phyloP scores from a whole-genome alignment of 1,140 invertebrate species.

The Zophobas atratus region DNA sequence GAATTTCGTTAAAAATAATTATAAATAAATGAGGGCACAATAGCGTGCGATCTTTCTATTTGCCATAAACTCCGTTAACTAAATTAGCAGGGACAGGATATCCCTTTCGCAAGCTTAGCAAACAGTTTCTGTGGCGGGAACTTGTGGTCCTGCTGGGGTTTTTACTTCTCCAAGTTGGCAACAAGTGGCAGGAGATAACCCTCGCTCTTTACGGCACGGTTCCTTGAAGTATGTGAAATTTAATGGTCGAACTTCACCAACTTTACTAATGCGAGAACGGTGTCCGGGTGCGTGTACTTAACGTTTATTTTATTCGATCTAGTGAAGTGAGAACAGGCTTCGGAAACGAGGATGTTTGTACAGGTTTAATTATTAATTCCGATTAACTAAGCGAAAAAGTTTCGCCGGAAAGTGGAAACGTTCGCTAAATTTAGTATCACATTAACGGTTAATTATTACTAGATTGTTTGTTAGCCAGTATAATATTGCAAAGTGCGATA shows the following conservation, averaged over 20 bases:
- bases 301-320: slow-evolving; percentile 15
- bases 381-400: background rate
- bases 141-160: slow-evolving; percentile 33
- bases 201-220: slow-evolving; percentile 32
- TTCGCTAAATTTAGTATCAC: background rate
- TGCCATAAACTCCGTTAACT: slow-evolving; percentile 25
- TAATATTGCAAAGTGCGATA: no score
- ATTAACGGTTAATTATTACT: no score
- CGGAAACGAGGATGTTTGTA: background rate
- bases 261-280: slow-evolving; percentile 22
- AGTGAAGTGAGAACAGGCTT: background rate
- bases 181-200: slow-evolving; percentile 35
- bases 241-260: slow-evolving; percentile 32
- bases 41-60: background rate
- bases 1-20: no score
- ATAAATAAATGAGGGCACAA: no score
- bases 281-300: slow-evolving; percentile 8
- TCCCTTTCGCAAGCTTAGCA: slow-evolving; percentile 21
- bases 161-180: slow-evolving; percentile 36
- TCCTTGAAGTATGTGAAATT: slow-evolving; percentile 34
- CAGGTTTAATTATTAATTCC: slow-evolving; percentile 1
- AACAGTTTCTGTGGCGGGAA: slow-evolving; percentile 25
- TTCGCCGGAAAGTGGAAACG: background rate
- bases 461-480: no score
- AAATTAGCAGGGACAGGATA: slow-evolving; percentile 20